These are phyloP conservation scores for Crocuta crocuta DNA, from an alignment of 2,113 vertebrate genomes.

Conservation along the genomic window DNA sequence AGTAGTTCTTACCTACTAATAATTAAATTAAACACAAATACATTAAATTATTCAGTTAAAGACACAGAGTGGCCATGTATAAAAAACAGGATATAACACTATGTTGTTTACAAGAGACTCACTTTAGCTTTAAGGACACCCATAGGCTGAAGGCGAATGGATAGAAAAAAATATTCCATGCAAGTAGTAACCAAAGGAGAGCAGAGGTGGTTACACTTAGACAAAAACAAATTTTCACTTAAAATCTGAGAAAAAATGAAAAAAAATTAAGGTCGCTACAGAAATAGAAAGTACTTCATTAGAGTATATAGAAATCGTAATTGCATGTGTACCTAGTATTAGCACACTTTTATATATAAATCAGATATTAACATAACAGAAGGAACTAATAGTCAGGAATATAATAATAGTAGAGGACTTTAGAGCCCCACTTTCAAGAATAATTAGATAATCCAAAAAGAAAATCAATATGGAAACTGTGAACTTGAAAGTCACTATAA, in stretches of 20 bases:
- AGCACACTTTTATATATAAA: neutral
- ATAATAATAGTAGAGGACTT: neutral
- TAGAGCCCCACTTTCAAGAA: neutral
- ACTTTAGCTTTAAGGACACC: neutral
- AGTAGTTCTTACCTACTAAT: neutral
- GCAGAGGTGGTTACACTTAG: neutral
- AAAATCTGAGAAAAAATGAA: neutral
- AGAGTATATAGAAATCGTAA: neutral
- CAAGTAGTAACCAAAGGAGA: neutral
- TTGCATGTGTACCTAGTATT: neutral
- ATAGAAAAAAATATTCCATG: neutral
- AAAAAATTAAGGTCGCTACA: neutral
- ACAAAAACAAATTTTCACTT: neutral
- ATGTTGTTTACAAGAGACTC: neutral
- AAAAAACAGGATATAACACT: neutral
- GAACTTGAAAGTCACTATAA: neutral
- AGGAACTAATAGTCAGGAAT: neutral
- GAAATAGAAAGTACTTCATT: neutral
- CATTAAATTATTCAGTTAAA: neutral
- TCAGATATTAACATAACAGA: neutral
- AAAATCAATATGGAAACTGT: neutral
- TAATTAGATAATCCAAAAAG: neutral
- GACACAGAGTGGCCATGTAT: neutral
- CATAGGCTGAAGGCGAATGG: neutral
- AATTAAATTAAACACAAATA: neutral